These are phyloP conservation scores for Melanotaenia boesemani DNA, from an alignment of 2,797 vertebrate species.

Conservation along the genomic window DNA sequence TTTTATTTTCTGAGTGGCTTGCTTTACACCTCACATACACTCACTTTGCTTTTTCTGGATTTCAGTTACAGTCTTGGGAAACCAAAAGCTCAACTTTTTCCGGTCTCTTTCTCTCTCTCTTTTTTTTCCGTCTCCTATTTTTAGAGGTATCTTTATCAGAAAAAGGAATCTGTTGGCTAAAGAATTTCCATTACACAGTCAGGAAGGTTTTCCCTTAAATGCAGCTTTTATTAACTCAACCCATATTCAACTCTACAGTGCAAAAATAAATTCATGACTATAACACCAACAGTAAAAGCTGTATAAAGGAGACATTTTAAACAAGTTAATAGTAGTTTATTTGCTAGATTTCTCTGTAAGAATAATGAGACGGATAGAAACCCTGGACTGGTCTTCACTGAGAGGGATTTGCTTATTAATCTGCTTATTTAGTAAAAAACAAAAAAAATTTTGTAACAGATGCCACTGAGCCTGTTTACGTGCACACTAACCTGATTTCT, in stretches of 20 bases:
- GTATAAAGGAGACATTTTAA: neutral
- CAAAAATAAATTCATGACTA: neutral
- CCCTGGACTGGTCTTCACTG: too few relatives aligned
- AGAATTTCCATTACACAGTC: conserved; percentile 32
- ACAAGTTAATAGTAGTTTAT: too few relatives aligned
- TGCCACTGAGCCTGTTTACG: too few relatives aligned
- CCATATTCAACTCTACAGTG: neutral
- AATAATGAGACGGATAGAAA: too few relatives aligned
- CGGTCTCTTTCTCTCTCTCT: neutral
- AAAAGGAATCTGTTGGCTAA: conserved; percentile 52
- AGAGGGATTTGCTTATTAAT: too few relatives aligned
- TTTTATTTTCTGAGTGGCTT: neutral
- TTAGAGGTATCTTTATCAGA: conserved; percentile 40
- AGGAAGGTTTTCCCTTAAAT: conserved; percentile 38
- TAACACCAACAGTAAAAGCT: neutral
- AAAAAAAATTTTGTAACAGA: too few relatives aligned
- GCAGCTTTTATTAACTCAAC: neutral
- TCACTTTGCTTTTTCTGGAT: neutral
- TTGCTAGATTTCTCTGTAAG: too few relatives aligned
- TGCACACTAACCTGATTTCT: too few relatives aligned
- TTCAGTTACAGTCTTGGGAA: neutral
- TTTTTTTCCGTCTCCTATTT: conserved; percentile 17
- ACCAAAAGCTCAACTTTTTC: neutral
- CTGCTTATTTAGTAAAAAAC: too few relatives aligned
- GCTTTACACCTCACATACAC: neutral